Evolutionary conservation across 2,113 vertebrate species (phyloP), one percentile per base, ranked within the genome.

Genomic region (Poecile atricapillus): DNA sequence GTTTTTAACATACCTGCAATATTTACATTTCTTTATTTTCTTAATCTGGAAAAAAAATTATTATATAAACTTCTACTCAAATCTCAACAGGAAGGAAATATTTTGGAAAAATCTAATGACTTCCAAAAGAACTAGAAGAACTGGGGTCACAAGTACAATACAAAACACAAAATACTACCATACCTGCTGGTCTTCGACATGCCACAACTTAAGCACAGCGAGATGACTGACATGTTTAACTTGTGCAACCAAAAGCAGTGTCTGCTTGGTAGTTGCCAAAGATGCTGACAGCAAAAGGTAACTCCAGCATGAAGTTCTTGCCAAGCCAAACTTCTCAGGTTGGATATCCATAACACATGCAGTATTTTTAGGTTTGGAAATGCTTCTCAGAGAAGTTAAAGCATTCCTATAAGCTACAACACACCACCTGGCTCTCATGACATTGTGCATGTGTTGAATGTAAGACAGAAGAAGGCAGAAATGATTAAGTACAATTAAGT

Each of bases 181-280:
- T 98, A 98, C 98, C 98, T 98, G 97, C 67, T 95, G 75, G 68
- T 81, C 97, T 98, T 98, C 10, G 63, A 95, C 84, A 92, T 91
- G 91, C 98, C 98, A 97, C 98, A 98, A 39, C 89, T 97, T 64
- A 99, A 98, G 96, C 98, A 98, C 87, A 98, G 76, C 2, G 97
- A 98, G 95, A 97, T 97, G 96, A 98, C 76, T 68, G 97, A 98
- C 98, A 98, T 99, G 87, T 93, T 98, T 73, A 94, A 84, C 73
- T 95, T 96, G 81, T 87, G 35, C 50, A 90, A 31, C 59, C 55
- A 83, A 84, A 91, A 70, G 30, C 13, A 35, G 44, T 9, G 22
- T 25, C 33, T 47, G 58, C 62, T 23, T 49, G 68, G 33, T 5
- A 65, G 59, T 0, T n/a, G 43, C 70, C 71, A 83, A 70, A 62